Evolutionary conservation across 2,888 invertebrate genomes (phyloP), one percentile per base, ranked within the genome.

Genomic region (Amblyjoppa fuscipennis): DNA sequence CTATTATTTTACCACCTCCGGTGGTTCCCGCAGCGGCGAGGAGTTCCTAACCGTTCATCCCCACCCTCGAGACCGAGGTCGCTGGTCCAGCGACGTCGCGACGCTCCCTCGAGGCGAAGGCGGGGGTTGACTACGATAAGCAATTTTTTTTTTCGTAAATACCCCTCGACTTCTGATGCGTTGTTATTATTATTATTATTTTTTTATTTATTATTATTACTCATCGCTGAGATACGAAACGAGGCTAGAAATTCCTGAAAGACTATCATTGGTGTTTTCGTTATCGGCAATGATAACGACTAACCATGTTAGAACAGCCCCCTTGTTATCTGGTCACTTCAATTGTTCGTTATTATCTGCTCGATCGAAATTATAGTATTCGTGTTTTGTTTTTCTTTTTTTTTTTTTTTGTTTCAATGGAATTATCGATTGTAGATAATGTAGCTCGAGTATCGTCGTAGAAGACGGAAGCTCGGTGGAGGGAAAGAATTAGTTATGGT

Each of bases 61-160:
- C 70, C 76, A 51, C 64, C 61, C 31, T 59, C 38, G 20, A 11
- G 25, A 28, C 45, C 64, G 75, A 81, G 76, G 71, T 84, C 59
- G 76, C 76, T 45, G 76, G 80, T 76, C 71, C 76, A 71, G 66
- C 51, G 34, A 6, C 45, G 70, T 71, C 73, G 38, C 56, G 73
- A 59, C 61, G n/a, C 74, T 49, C 74, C 34, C 45, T 45, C 61
- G 74, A 74, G 25, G 25, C 38, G 13, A 38, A 7, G 9, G 20
- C 45, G 7, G 61, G 74, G 59, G 59, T 2, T 28, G 59, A 0
- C 20, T 41, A 2, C 13, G 4, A 28, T 13, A 34, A 6, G 16
- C 16, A 56, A 3, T 9, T 13, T 20, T 73, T 25, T n/a, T 11
- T 16, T 20, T 20, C 20, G 20, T 34, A 28, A 31, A 4, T 56